Base-by-base conservation (phyloP, 2,888 invertebrate genomes). In the Teleiodes luculella region DNA sequence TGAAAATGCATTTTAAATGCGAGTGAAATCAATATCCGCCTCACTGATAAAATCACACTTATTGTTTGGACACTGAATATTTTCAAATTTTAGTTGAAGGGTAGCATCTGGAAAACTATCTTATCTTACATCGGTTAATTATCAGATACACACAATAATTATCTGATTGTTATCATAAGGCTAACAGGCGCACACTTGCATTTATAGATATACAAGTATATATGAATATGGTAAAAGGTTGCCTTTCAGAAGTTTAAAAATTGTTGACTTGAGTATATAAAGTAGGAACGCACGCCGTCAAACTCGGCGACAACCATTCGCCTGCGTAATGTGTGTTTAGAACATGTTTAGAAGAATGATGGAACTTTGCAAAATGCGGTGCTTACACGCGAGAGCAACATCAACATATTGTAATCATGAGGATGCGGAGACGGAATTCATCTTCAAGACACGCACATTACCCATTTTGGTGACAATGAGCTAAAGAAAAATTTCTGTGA, bases 341-440 rank as follows among this genome's bases (percentile, higher is more conserved):
- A 50, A 20, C 52, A 54, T 37, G 51, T 57, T 58, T 51, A 51
- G 37, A 50, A 20, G 53, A 54, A 57, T 54, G 52, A 56, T 53
- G 57, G 53, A 61, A 61, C 57, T 54, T 58, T 55, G 45, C 14
- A 46, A 57, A 57, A 54, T 52, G 51, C 52, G 52, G 55, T 54
- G 53, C 51, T 55, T 46, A 41, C 36, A 62, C 60, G 60, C 62
- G 41, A 62, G 57, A 57, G 55, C 45, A 55, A 46, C 57, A 64
- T 61, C 57, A 60, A 58, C 52, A 28, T n/a, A n/a, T n/a, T 37
- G 8, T 31, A 54, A 39, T 55, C 45, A 41, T 45, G 45, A 58
- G n/a, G 47, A 55, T 52, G 51, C 13, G 45, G 37, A 49, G 16
- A 53, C 30, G 35, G 41, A 37, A 57, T 57, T 41, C 53, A 43